These are phyloP conservation scores for Microtus richardsoni DNA, from an alignment of 2,113 vertebrate species.

Conservation along the genomic window DNA sequence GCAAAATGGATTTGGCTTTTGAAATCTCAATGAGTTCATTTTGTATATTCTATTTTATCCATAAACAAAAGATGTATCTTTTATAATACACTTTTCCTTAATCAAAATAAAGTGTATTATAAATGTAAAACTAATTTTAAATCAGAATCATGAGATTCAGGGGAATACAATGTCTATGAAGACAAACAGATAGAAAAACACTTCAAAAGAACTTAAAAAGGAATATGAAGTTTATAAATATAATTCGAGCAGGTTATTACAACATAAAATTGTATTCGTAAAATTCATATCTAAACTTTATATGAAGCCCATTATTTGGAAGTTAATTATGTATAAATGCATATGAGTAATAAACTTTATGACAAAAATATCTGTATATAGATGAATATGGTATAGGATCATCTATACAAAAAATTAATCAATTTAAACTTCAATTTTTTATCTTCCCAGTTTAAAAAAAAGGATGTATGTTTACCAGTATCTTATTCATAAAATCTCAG, in stretches of 20 bases:
- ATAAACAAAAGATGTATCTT: background rate
- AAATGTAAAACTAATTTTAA: background rate
- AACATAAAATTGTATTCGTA: background rate
- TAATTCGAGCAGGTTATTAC: background rate
- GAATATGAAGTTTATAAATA: background rate
- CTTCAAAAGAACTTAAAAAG: background rate
- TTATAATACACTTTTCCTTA: background rate
- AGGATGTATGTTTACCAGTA: background rate
- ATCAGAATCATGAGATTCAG: background rate
- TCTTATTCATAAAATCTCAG: background rate
- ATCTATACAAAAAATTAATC: background rate
- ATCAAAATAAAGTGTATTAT: background rate
- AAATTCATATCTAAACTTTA: background rate
- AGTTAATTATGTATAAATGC: background rate
- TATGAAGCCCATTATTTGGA: background rate
- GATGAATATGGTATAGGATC: background rate
- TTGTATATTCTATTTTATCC: background rate
- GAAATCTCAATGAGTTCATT: background rate
- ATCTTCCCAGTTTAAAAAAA: background rate
- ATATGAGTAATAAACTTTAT: background rate
- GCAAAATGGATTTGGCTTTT: background rate
- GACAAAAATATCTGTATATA: background rate
- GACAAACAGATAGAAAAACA: background rate
- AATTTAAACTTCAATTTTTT: background rate
- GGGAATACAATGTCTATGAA: background rate